A percentile compares a stretch with the other conserved stretches of the same genome.
Conservation (phyloP, 1,140 invertebrate genomes). For the Octopus sinensis region DNA sequence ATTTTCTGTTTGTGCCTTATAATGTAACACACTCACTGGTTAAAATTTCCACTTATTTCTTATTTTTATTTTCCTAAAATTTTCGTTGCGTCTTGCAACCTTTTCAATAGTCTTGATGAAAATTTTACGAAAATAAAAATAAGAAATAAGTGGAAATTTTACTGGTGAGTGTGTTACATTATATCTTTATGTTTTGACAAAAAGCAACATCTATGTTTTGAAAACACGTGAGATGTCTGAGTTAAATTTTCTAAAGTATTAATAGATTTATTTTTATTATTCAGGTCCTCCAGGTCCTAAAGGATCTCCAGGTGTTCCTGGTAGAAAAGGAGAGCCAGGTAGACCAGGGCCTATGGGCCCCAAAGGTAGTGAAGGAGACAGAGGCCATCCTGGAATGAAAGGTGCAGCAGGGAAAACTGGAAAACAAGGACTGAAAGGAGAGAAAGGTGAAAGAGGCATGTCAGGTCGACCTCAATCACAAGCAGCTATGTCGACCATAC, state of each 20-base stretch:
- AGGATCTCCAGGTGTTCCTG: constrained; percentile 13
- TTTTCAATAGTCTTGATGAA: too few species aligned
- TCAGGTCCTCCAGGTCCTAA: neutral
- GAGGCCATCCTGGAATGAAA: neutral
- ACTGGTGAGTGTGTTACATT: too few species aligned
- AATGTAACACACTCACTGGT: too few species aligned
- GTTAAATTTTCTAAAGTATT: neutral
- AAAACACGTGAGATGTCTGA: too few species aligned
- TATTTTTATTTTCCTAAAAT: too few species aligned
- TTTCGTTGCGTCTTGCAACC: too few species aligned
- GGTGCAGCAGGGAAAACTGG: neutral
- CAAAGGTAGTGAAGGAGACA: neutral
- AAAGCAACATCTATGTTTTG: too few species aligned
- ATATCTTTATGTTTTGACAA: neutral
- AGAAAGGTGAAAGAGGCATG: neutral
- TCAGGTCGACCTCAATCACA: constrained; percentile 14
- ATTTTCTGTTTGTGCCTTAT: too few species aligned
- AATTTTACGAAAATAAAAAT: too few species aligned
- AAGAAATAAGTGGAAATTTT: too few species aligned
- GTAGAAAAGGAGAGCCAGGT: constrained; percentile 5
- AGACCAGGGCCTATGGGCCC: neutral
- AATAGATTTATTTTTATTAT: neutral
- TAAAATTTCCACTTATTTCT: too few species aligned
- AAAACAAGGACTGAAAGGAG: neutral
- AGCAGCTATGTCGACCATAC: constrained; percentile 32